Percentiles rank a stretch among this genome's conserved stretches.
These are phyloP conservation scores for Ganaspis sp. DNA, from an alignment of 1,140 invertebrate genomes.

Conservation along the genomic window DNA sequence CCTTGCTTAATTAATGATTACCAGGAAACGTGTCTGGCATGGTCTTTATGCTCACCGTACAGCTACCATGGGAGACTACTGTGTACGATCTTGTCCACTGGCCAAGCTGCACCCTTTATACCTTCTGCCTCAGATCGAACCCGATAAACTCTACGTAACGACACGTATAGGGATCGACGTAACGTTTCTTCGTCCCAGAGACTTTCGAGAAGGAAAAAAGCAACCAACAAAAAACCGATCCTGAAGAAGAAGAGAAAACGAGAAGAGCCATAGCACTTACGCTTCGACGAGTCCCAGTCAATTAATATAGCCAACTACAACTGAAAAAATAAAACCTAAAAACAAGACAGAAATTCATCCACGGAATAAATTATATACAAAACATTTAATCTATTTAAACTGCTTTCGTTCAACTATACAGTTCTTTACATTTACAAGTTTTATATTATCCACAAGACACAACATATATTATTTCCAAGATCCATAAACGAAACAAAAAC, in stretches of 20 bases:
- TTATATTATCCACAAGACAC: too few relatives aligned
- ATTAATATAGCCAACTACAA: background rate
- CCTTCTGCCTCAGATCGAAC: slow-evolving; percentile 51
- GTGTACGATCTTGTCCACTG: slow-evolving; percentile 49
- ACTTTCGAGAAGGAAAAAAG: slow-evolving; percentile 29
- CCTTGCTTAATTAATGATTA: slow-evolving; percentile 75
- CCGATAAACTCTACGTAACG: slow-evolving; percentile 49
- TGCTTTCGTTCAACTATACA: too few relatives aligned
- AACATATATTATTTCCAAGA: too few relatives aligned
- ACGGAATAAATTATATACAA: too few relatives aligned
- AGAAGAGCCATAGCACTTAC: slow-evolving; percentile 21
- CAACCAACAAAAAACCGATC: slow-evolving; percentile 1
- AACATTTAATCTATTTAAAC: too few relatives aligned
- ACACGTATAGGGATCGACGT: slow-evolving; percentile 30
- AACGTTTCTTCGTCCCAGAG: slow-evolving; percentile 32
- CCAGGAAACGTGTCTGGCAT: slow-evolving; percentile 71
- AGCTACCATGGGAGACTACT: slow-evolving; percentile 56
- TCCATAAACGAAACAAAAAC: too few relatives aligned
- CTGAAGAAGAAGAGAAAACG: slow-evolving; percentile 41
- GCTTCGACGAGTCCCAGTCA: background rate
- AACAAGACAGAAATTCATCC: too few relatives aligned
- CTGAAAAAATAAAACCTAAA: too few relatives aligned
- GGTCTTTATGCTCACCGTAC: slow-evolving; percentile 58
- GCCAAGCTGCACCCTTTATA: slow-evolving; percentile 46
- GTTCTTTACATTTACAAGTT: too few relatives aligned